Base-by-base conservation (phyloP, 2,797 vertebrate genomes). In the Sarcophilus harrisii region DNA sequence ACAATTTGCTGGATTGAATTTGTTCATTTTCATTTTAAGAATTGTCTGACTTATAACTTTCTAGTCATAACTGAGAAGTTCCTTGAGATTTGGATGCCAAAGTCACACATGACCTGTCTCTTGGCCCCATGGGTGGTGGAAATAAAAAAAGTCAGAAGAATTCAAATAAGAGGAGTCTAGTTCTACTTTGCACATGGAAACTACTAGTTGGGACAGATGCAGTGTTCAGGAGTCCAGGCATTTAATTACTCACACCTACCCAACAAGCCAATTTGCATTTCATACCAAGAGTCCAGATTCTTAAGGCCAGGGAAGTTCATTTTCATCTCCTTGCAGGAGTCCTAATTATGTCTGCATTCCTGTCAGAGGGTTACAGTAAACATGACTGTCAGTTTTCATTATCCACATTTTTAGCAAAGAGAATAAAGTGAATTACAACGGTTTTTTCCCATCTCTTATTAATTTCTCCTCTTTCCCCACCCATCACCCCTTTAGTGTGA, bases 301-400 rank as follows among this genome's bases (percentile, higher is more conserved):
- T 87, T 38, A 87, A 45, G 60, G 81, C 95, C 96, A 94, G 96
- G 96, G 95, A 95, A 96, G 96, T 57, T 97, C 57, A 0, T 94
- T 97, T 96, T 96, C 91, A 95, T 98, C 97, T 98, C 93, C 91
- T 54, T 94, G 93, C 95, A 96, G 96, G 96, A 96, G 96, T 92
- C 93, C 97, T 98, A 98, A 98, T 98, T 98, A 98, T 97, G 96
- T 96, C 98, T 96, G 97, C 97, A 92, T 98, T 98, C 98, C 98
- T 98, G 97, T 49, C 96, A 97, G 97, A 98, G 97, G 54, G 95
- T 97, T 97, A 95, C 98, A 96, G 97, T 98, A 98, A 98, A 98
- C 96, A 98, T 97, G 97, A 97, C 97, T 98, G 98, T 98, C 98
- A 97, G 97, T 98, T 98, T 97, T 98, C 98, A 96, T 97, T 97